Conservation (phyloP, 2,113 vertebrate species). For the Chaetura pelagica region DNA sequence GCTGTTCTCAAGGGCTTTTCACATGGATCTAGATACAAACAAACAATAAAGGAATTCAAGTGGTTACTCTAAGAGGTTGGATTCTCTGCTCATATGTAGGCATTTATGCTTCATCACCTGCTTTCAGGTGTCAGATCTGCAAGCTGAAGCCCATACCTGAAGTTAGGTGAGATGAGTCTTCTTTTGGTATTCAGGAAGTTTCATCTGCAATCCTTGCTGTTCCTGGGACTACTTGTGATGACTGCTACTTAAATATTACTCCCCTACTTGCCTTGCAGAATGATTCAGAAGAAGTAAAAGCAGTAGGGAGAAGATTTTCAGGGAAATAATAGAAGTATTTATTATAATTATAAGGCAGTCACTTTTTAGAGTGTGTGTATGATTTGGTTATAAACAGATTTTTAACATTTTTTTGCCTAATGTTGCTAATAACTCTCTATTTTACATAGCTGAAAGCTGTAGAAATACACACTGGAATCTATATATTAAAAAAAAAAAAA, state of each 20-base stretch:
- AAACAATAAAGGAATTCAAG: not conserved
- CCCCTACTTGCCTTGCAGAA: not conserved
- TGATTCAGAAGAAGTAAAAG: not conserved
- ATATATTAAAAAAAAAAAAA: not conserved
- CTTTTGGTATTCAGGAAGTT: not conserved
- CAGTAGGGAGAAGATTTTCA: not conserved
- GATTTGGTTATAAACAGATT: not conserved
- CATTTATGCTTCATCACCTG: not conserved
- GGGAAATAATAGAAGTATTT: not conserved
- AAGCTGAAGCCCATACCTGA: accelerated
- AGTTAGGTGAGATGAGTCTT: not conserved
- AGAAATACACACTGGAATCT: not conserved
- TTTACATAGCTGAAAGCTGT: not conserved
- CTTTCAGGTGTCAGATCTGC: not conserved
- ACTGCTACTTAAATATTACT: not conserved
- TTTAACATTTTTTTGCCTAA: not conserved
- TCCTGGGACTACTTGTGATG: not conserved
- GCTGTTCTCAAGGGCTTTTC: not conserved
- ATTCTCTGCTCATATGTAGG: not conserved
- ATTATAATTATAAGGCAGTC: not conserved
- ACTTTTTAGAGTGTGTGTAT: not conserved
- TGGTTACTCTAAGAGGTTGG: no score
- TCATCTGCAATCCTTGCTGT: not conserved
- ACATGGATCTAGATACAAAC: not conserved
- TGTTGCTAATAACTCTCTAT: not conserved